Evolutionary conservation across 2,888 invertebrate species (phyloP).

Genomic region (Lomographa bimaculata): DNA sequence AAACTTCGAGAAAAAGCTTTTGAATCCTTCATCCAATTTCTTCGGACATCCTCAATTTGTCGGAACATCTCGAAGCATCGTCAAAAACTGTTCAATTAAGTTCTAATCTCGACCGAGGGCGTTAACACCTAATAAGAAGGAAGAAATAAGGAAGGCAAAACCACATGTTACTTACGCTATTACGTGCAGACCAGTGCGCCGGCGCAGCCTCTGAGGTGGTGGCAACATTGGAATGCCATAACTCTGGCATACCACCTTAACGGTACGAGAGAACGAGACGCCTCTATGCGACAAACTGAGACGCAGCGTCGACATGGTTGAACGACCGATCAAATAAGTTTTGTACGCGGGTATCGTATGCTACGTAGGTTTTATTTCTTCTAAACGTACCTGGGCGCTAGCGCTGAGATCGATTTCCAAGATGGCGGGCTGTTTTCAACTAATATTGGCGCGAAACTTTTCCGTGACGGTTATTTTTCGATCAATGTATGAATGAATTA

Average conservation of each 20-base stretch:
- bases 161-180: constrained; percentile 63
- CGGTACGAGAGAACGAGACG: constrained; percentile 71
- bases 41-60: background rate
- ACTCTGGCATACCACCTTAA: constrained; percentile 80
- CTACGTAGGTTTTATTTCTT: constrained; percentile 77
- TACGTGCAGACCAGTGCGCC: constrained; percentile 46
- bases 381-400: constrained; percentile 68
- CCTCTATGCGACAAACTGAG: constrained; percentile 49
- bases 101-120: constrained; percentile 53
- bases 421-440: constrained; percentile 62
- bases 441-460: constrained; percentile 44
- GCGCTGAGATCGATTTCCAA: constrained; percentile 59
- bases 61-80: constrained; percentile 10
- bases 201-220: constrained; percentile 74
- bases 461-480: constrained; percentile 29
- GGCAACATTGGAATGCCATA: constrained; percentile 81
- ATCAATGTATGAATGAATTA: no score
- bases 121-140: constrained; percentile 61
- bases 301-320: constrained; percentile 70
- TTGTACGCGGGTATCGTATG: constrained; percentile 74
- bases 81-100: constrained; percentile 48
- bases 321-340: constrained; percentile 83
- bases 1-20: background rate
- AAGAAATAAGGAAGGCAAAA: constrained; percentile 54
- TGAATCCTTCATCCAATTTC: background rate